Evolutionary conservation across 2,113 vertebrate species (phyloP).

Genomic region (Pteruthius melanotis): DNA sequence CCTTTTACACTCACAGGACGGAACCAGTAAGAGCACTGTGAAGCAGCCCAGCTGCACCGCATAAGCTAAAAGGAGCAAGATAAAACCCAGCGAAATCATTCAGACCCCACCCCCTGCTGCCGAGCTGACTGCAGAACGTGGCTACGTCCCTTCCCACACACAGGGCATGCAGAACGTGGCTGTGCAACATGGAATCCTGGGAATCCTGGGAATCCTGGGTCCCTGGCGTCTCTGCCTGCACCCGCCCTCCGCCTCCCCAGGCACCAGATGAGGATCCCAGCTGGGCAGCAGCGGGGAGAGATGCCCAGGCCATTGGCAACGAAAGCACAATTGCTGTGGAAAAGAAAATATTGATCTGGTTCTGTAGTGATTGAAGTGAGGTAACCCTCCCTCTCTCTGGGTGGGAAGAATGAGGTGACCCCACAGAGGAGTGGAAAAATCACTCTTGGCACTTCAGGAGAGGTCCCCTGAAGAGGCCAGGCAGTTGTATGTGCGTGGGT

Average conservation of each 20-base stretch:
- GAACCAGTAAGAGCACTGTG: not conserved
- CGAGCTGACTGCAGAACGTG: accelerated
- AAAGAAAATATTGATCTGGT: not conserved
- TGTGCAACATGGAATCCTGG: accelerated
- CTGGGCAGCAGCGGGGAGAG: accelerated
- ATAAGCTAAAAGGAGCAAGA: not conserved
- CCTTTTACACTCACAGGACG: not conserved
- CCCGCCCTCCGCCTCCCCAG: accelerated
- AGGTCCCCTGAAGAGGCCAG: accelerated
- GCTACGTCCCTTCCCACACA: accelerated
- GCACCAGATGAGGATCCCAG: not conserved
- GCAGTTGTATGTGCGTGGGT: accelerated
- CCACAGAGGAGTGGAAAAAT: not conserved
- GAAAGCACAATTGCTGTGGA: not conserved
- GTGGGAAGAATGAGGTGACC: not conserved
- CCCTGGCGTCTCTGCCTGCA: not conserved
- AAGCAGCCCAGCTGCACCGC: not conserved
- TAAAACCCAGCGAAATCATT: not conserved
- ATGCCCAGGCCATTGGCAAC: too few species aligned
- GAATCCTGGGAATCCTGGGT: accelerated
- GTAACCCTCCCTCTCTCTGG: not conserved
- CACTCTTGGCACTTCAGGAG: not conserved
- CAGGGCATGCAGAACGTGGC: accelerated
- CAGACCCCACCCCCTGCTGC: accelerated
- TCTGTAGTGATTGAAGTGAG: not conserved